phyloP scores from a whole-genome alignment of 2,888 invertebrate genomes.

The Synergus umbraculus region DNA sequence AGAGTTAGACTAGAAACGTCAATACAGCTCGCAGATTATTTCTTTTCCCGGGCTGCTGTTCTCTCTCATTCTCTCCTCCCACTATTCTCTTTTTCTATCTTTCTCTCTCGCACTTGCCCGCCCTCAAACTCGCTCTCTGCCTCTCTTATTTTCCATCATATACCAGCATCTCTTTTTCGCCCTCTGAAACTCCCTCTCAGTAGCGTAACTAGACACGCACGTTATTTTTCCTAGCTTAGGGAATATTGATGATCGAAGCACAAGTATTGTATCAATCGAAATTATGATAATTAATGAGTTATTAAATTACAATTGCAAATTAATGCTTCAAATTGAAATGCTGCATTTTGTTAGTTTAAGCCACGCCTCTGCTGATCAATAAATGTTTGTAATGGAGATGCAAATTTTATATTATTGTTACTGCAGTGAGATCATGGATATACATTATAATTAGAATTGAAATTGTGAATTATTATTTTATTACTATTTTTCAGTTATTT shows the following conservation, averaged over 20 bases:
- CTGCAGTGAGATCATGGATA: neutral
- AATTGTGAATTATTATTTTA: constrained; percentile 23
- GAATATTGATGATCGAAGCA: constrained; percentile 17
- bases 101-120: constrained; percentile 36
- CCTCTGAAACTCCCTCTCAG: constrained; percentile 52
- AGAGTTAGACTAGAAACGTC: constrained; percentile 78
- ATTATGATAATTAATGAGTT: constrained; percentile 4
- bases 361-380: constrained; percentile 39
- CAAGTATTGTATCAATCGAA: neutral
- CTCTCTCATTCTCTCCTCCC: constrained; percentile 40
- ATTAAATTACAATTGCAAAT: constrained; percentile 14
- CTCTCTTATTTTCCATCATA: constrained; percentile 56
- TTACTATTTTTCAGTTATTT: neutral
- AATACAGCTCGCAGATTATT: constrained; percentile 78
- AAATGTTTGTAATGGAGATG: constrained; percentile 36
- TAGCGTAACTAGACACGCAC: constrained; percentile 32
- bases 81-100: constrained; percentile 23
- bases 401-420: constrained; percentile 38
- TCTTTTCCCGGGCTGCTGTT: constrained; percentile 75
- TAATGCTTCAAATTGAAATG: neutral
- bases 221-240: constrained; percentile 19
- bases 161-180: constrained; percentile 55
- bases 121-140: constrained; percentile 45
- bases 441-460: constrained; percentile 23
- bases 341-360: constrained; percentile 33